Base-by-base conservation (phyloP, 2,113 vertebrate species). In the Dinomys branickii region DNA sequence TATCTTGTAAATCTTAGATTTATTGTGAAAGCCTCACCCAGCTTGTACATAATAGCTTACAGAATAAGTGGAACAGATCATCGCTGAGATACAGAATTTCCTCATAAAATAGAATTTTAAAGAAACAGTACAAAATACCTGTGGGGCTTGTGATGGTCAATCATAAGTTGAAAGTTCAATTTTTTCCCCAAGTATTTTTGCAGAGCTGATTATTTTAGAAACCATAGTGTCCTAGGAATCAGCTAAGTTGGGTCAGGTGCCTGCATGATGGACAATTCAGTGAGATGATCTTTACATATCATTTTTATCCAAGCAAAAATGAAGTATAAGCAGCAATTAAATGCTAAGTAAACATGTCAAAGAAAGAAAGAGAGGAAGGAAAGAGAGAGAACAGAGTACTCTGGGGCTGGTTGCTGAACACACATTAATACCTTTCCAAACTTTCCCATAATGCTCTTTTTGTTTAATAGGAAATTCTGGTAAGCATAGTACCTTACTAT, bases 1-100 rank as follows among this genome's bases (percentile, higher is more conserved):
- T 89, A 69, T 65, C 85, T 97, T 94, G 33, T 93, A 81, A 93
- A 87, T 94, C 93, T 95, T 44, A 75, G 82, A 61, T 86, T 92
- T 95, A 63, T 86, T 94, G 71, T 33, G 93, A 95, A 91, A 88
- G 50, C 59, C 38, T 83, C 82, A 35, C 8, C 58, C 14, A 17
- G 0, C 80, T 90, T 61, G 2, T 85, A 54, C 4, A 63, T 41
- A 71, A 1, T 41, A 88, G 58, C 69, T 96, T 85, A 94, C 24
- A 80, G 88, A 87, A 92, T 41, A 92, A 90, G 35, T 78, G 41
- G 63, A 88, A 52, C 26, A 94, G n/a, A 59, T 44, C 4, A 56
- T 88, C 58, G 56, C 50, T 61, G 17, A 13, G 81, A 44, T 6
- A 63, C 41, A 93, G 30, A 71, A 91, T 94, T 75, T 93, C 5